Percentiles rank a stretch among this genome's conserved stretches.
Evolutionary conservation across 2,797 vertebrate species (phyloP).

Genomic region (Scleropages formosus): DNA sequence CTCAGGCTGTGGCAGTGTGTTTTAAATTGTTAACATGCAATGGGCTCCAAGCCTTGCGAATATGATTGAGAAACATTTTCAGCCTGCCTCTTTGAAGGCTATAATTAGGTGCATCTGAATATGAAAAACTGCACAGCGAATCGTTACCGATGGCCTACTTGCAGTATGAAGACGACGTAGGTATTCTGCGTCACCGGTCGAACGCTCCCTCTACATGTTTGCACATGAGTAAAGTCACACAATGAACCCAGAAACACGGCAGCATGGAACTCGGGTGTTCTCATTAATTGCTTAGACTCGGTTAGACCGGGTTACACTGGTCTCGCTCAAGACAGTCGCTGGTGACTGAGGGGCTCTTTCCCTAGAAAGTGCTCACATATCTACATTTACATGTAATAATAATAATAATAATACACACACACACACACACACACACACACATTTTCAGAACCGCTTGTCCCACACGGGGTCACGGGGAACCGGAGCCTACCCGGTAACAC

Average conservation of each 20-base stretch:
- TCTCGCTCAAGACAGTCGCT: not conserved
- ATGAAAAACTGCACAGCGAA: slow-evolving; percentile 47
- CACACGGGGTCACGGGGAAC: too few relatives aligned
- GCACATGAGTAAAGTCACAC: not conserved
- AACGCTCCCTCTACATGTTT: not conserved
- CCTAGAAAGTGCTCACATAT: not conserved
- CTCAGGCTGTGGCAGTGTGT: slow-evolving; percentile 42
- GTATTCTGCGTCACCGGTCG: slow-evolving; percentile 27
- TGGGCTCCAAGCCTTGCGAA: slow-evolving; percentile 32
- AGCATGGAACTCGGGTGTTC: slow-evolving; percentile 3
- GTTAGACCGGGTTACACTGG: not conserved
- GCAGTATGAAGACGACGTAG: slow-evolving; percentile 42
- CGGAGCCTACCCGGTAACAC: too few relatives aligned
- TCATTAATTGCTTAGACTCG: not conserved
- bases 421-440: too few relatives aligned
- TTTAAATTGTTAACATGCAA: slow-evolving; percentile 33
- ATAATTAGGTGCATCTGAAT: slow-evolving; percentile 35
- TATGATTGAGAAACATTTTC: not conserved
- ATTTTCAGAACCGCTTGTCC: too few relatives aligned
- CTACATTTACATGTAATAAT: not conserved
- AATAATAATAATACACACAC: not conserved
- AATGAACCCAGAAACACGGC: slow-evolving; percentile 5
- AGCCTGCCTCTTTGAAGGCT: slow-evolving; percentile 39
- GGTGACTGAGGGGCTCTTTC: not conserved
- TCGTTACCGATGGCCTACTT: slow-evolving; percentile 39